Base-by-base conservation (phyloP, 1,140 invertebrate genomes). In the Maconellicoccus hirsutus region DNA sequence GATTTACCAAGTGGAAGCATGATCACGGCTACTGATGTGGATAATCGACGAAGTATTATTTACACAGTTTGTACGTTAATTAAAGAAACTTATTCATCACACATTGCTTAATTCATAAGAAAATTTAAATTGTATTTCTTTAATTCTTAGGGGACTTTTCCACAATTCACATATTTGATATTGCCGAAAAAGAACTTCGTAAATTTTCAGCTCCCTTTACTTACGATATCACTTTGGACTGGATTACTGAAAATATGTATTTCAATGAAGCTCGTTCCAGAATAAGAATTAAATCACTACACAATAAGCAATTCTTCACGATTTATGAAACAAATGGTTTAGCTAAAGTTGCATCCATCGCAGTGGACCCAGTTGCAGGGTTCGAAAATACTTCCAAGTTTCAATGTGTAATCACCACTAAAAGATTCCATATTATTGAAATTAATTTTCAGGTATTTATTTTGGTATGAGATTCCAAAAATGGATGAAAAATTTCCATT, bases 401-500 rank as follows among this genome's bases (percentile, higher is more conserved):
- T n/a, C n/a, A n/a, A n/a, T n/a, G n/a, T n/a, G n/a, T n/a, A n/a
- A n/a, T n/a, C n/a, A n/a, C n/a, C n/a, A n/a, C n/a, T n/a, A n/a
- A n/a, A n/a, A n/a, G n/a, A n/a, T n/a, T n/a, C n/a, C n/a, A n/a
- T n/a, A n/a, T n/a, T n/a, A n/a, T n/a, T n/a, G n/a, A n/a, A n/a
- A 12, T 33, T 33, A 12, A 69, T 72, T 75, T 80, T 70, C 74
- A 89, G 88, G 4, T 77, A 82, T 63, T 86, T 95, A 84, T 94
- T 87, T 78, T 95, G 93, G 93, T 86, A 86, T 0, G 91, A 94
- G 77, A 94, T 89, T 88, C 87, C 87, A n/a, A n/a, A n/a, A n/a
- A n/a, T 12, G 76, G 81, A 12, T 81, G 82, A 25, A 84, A 91
- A 73, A 93, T 96, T 73, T 87, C 86, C 72, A 79, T 82, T 16